These are phyloP conservation scores for Plestiodon gilberti DNA, from an alignment of 2,113 vertebrate species.

Conservation along the genomic window DNA sequence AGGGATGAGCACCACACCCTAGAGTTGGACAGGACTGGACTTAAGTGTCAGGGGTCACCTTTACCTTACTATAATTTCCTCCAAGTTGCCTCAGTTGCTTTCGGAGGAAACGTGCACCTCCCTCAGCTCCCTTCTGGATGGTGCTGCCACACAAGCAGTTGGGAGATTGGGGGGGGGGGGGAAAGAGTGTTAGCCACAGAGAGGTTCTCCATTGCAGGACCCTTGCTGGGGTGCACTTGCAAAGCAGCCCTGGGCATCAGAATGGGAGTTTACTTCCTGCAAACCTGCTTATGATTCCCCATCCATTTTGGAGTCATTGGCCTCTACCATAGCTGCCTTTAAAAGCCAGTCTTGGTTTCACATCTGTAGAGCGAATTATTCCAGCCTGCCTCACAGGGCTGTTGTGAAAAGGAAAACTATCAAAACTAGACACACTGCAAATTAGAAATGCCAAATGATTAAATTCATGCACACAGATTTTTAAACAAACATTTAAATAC, in stretches of 20 bases:
- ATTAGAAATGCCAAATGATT: not conserved
- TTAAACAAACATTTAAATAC: too few relatives aligned
- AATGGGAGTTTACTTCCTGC: not conserved
- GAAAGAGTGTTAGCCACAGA: not conserved
- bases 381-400: not conserved
- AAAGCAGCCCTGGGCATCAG: not conserved
- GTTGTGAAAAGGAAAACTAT: not conserved
- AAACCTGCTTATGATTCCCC: not conserved
- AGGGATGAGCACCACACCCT: too few relatives aligned
- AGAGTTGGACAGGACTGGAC: too few relatives aligned
- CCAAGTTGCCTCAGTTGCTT: not conserved
- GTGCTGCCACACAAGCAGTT: not conserved
- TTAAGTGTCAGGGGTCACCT: too few relatives aligned
- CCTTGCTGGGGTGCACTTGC: not conserved
- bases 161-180: not conserved
- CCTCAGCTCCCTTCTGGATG: not conserved
- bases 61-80: not conserved
- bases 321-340: not conserved
- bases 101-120: not conserved
- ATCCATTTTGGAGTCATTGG: too few relatives aligned
- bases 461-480: too few relatives aligned
- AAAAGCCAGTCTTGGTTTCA: not conserved
- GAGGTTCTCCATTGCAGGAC: not conserved
- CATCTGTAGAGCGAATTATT: not conserved
- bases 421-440: not conserved